phyloP scores from a whole-genome alignment of 2,797 vertebrate species.

The Hirundo rustica region DNA sequence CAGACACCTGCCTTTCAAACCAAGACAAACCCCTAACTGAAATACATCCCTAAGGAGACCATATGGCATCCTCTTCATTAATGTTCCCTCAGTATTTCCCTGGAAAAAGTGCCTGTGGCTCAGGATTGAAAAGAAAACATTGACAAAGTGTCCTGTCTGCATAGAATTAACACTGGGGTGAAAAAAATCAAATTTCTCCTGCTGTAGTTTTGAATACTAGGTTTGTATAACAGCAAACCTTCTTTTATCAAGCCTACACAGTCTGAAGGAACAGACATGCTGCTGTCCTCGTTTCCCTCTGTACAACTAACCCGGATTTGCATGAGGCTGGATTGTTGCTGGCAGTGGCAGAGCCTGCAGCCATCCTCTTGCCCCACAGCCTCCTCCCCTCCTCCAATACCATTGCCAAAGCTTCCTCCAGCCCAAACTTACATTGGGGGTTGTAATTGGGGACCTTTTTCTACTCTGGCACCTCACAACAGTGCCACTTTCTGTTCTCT shows the following conservation, averaged over 20 bases:
- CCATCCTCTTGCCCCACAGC: no score
- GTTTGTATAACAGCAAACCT: background rate
- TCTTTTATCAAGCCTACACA: background rate
- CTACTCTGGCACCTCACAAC: background rate
- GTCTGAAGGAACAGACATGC: background rate
- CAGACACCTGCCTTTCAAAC: background rate
- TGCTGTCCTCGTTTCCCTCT: accelerated
- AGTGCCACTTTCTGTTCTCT: background rate
- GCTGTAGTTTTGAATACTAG: background rate
- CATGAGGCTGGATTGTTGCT: no score
- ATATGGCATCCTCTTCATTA: background rate
- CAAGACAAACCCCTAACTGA: background rate
- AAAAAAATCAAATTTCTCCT: background rate
- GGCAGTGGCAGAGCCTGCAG: background rate
- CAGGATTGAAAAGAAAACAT: background rate
- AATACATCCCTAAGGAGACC: background rate
- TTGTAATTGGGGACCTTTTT: background rate
- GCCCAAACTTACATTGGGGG: accelerated
- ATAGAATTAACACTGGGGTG: background rate
- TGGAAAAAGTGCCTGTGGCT: background rate
- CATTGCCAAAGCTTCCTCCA: background rate
- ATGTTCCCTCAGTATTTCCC: background rate
- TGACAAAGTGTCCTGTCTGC: background rate
- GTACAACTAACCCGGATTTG: background rate
- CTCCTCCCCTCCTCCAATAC: background rate